Percentiles rank a stretch among this genome's conserved stretches.
These are phyloP conservation scores for Anoplopoma fimbria DNA, from an alignment of 2,113 vertebrate genomes.

Conservation along the genomic window DNA sequence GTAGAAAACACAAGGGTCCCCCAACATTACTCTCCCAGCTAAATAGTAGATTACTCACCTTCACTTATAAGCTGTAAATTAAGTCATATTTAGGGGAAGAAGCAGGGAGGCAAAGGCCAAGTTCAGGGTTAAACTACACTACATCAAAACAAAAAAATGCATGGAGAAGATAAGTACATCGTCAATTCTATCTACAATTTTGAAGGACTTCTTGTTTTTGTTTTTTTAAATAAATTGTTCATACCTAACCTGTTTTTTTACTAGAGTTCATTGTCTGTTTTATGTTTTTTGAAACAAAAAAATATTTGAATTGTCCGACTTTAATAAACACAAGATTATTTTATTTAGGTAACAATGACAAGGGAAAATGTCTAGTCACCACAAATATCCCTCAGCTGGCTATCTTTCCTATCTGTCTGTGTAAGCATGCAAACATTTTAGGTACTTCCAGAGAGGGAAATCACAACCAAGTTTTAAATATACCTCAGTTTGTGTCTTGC, in stretches of 20 bases:
- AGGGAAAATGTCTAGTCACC: background rate
- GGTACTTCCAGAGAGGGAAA: constrained; percentile 11
- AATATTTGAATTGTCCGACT: background rate
- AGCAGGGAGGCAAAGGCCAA: background rate
- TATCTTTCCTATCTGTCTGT: background rate
- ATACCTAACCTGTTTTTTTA: background rate
- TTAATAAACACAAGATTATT: background rate
- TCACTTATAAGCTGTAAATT: background rate
- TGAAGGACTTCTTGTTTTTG: background rate
- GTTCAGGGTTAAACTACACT: background rate
- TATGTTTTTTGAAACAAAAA: background rate
- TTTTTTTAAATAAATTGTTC: background rate
- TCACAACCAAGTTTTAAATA: constrained; percentile 22
- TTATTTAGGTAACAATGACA: background rate
- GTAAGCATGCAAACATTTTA: background rate
- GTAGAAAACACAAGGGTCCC: background rate
- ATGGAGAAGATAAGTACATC: background rate
- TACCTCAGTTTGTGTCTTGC: constrained; percentile 33
- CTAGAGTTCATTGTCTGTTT: background rate
- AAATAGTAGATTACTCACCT: background rate
- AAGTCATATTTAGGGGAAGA: background rate
- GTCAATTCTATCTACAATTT: background rate
- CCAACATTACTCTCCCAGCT: background rate
- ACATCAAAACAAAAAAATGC: background rate
- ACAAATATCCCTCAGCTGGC: background rate